phyloP scores from a whole-genome alignment of 2,113 vertebrate species.

The Nanorana parkeri region DNA sequence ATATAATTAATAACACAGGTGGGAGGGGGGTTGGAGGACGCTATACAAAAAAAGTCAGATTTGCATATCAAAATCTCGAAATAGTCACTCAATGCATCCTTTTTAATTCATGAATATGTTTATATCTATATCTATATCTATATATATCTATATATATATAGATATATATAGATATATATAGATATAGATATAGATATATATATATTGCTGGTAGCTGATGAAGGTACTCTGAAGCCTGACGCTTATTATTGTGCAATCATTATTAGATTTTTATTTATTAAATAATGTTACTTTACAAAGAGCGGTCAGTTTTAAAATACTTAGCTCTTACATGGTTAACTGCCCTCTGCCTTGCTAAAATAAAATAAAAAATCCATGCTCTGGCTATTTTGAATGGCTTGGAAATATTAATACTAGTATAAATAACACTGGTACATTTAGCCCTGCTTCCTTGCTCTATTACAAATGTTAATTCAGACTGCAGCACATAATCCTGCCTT shows the following conservation, averaged over 20 bases:
- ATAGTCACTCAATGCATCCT: neutral
- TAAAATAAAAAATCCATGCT: constrained; percentile 59
- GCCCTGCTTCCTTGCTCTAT: constrained; percentile 44
- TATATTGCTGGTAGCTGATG: neutral
- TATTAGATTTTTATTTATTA: constrained; percentile 44
- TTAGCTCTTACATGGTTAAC: constrained; percentile 53
- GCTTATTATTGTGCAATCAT: constrained; percentile 26
- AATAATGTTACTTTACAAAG: constrained; percentile 53
- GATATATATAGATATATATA: too few species aligned
- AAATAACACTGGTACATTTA: constrained; percentile 59
- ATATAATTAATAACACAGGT: neutral
- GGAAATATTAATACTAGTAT: constrained; percentile 38
- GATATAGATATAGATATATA: too few species aligned
- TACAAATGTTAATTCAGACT: constrained; percentile 58
- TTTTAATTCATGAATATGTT: too few species aligned
- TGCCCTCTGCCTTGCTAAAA: constrained; percentile 49
- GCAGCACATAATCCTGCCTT: constrained; percentile 61
- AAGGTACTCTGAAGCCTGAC: constrained; percentile 4
- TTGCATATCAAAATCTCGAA: neutral
- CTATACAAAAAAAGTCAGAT: too few species aligned
- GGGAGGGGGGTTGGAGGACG: neutral
- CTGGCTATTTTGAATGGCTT: constrained; percentile 53
- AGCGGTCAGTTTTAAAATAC: constrained; percentile 53
- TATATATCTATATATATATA: too few species aligned
- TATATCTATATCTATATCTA: too few species aligned